A percentile compares a stretch with the other conserved stretches of the same genome.
These are phyloP conservation scores for Machimus atricapillus DNA, from an alignment of 2,888 invertebrate genomes.

Conservation along the genomic window DNA sequence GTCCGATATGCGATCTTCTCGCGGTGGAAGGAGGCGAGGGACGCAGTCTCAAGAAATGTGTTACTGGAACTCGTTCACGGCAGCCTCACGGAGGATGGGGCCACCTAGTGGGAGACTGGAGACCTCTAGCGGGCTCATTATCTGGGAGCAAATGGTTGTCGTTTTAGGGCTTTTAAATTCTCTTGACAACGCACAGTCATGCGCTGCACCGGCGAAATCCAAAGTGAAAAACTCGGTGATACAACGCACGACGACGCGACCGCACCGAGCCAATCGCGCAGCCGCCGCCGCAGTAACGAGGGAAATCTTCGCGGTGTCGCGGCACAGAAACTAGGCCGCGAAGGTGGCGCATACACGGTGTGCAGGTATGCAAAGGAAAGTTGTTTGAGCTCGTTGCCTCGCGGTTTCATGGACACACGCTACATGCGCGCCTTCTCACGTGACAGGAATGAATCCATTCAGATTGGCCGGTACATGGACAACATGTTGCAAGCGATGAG, in stretches of 20 bases:
- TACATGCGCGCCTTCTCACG: not conserved
- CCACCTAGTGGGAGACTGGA: not conserved
- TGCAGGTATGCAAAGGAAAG: not conserved
- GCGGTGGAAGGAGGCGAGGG: not conserved
- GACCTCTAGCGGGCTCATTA: not conserved
- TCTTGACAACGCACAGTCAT: not conserved
- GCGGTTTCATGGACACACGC: not conserved
- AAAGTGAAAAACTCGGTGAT: not conserved
- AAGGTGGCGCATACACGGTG: not conserved
- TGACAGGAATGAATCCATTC: not conserved
- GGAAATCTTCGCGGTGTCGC: not conserved
- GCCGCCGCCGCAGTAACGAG: not conserved
- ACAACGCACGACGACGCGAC: not conserved
- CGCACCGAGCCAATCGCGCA: not conserved
- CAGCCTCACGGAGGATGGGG: not conserved
- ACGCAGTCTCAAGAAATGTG: not conserved
- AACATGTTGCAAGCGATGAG: not conserved
- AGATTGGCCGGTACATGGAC: not conserved
- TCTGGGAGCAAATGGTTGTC: not conserved
- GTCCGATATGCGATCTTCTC: not conserved
- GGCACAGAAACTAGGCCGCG: not conserved
- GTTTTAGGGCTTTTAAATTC: not conserved
- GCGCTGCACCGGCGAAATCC: not conserved
- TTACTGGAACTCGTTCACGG: not conserved
- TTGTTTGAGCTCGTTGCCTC: not conserved